Conservation (phyloP, 2,113 vertebrate genomes). For the Atlantisia rogersi region DNA sequence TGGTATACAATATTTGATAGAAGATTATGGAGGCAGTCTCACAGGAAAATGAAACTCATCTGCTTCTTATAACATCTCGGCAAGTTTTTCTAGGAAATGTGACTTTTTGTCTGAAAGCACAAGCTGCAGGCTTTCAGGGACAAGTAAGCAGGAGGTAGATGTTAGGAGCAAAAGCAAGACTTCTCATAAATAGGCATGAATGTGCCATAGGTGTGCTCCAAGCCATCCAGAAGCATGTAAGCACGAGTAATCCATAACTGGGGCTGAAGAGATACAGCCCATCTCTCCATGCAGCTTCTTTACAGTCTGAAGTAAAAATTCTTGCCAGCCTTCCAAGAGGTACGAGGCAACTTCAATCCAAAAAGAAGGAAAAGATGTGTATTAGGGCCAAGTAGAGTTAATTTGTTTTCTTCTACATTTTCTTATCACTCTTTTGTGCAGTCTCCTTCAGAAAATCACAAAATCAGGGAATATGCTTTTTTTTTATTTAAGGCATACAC, state of each 20-base stretch:
- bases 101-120: not conserved
- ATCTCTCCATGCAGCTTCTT: not conserved
- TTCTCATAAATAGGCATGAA: not conserved
- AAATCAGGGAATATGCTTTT: accelerated
- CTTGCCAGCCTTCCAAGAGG: not conserved
- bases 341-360: not conserved
- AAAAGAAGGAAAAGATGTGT: not conserved
- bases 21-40: not conserved
- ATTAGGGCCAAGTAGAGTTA: not conserved
- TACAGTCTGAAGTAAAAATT: not conserved
- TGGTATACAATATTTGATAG: not conserved
- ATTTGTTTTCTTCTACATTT: not conserved
- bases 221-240: not conserved
- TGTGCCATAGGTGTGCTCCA: not conserved
- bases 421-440: not conserved
- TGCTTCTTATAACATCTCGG: not conserved
- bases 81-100: not conserved
- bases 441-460: not conserved
- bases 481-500: not conserved
- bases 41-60: not conserved
- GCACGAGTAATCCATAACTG: not conserved
- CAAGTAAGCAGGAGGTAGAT: not conserved
- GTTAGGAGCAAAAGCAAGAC: not conserved
- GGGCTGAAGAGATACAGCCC: not conserved
- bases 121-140: accelerated